Evolutionary conservation across 2,888 invertebrate genomes (phyloP), one percentile per base, ranked within the genome.

Genomic region (Lepidonotus clava): DNA sequence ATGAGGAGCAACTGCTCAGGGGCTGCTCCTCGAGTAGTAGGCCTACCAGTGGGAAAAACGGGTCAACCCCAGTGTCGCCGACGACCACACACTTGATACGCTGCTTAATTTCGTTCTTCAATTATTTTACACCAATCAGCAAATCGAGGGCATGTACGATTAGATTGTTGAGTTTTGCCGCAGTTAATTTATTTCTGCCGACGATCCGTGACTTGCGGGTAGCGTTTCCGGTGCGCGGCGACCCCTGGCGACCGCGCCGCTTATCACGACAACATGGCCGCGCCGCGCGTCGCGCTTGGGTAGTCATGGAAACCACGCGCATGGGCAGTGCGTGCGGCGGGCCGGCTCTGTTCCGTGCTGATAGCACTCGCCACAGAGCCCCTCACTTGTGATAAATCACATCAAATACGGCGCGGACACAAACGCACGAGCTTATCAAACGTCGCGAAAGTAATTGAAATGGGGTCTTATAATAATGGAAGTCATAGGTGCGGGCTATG

Each of bases 71-170:
- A n/a, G n/a, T n/a, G n/a, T n/a, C n/a, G n/a, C n/a, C n/a, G n/a
- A n/a, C n/a, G n/a, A n/a, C n/a, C n/a, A n/a, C n/a, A 24, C 11
- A 32, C 56, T 28, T 24, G 83, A 83, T 56, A 24, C 61, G 38
- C 41, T 56, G 83, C 46, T 83, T 83, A 83, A 83, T 83, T 83
- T 83, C 83, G 53, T 51, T 83, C 83, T 41, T 28, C 46, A 40
- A 84, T 84, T 84, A 66, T 84, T 84, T 84, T 84, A 84, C 84
- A 84, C 84, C 84, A 84, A 84, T 84, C 67, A 41, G 41, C 84
- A 84, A 38, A 84, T 84, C 84, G 38, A 84, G 84, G 66, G 84
- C 67, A 66, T 66, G 40, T 61, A 40, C 46, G 84, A 84, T 84
- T 38, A 84, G 61, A 84, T 84, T 84, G 56, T 56, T 67, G 38